A percentile compares a stretch with the other conserved stretches of the same genome.
Evolutionary conservation across 2,888 invertebrate genomes (phyloP).

Genomic region (Eretmocerus hayati): DNA sequence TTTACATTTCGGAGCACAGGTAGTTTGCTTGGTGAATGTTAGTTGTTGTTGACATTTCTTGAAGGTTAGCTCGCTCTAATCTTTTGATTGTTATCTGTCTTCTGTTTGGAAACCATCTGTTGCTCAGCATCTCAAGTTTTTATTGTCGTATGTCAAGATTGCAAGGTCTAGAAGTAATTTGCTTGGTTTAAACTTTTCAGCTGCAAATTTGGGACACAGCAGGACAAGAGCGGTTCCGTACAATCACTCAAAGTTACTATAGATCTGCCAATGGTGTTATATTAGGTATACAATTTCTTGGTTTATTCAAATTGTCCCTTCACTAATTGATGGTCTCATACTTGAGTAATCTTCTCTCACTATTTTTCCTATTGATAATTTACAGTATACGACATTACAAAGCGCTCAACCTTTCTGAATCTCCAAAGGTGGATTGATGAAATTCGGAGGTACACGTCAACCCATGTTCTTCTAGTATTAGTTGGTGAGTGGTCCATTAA

Average conservation of each 20-base stretch:
- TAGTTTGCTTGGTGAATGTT: no score
- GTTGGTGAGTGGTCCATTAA: constrained; percentile 58
- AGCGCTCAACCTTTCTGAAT: constrained; percentile 82
- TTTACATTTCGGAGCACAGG: neutral
- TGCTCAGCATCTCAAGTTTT: no score
- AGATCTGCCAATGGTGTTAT: constrained; percentile 95
- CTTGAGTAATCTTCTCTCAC: no score
- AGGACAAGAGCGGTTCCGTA: constrained; percentile 92
- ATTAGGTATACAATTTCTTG: constrained; percentile 54
- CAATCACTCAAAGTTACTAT: constrained; percentile 95
- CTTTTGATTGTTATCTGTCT: neutral
- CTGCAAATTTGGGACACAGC: constrained; percentile 97
- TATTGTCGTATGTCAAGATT: no score
- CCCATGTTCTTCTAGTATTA: constrained; percentile 81
- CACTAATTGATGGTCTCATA: neutral
- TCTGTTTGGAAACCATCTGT: neutral
- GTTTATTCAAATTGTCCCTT: constrained; percentile 1
- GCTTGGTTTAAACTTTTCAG: no score
- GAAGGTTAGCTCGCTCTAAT: neutral
- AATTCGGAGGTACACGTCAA: constrained; percentile 87
- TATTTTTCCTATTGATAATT: constrained; percentile 26
- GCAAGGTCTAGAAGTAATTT: no score
- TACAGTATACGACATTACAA: constrained; percentile 91
- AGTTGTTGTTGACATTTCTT: no score
- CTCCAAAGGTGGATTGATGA: constrained; percentile 95